phyloP scores from a whole-genome alignment of 2,113 vertebrate species.

The Crocuta crocuta region DNA sequence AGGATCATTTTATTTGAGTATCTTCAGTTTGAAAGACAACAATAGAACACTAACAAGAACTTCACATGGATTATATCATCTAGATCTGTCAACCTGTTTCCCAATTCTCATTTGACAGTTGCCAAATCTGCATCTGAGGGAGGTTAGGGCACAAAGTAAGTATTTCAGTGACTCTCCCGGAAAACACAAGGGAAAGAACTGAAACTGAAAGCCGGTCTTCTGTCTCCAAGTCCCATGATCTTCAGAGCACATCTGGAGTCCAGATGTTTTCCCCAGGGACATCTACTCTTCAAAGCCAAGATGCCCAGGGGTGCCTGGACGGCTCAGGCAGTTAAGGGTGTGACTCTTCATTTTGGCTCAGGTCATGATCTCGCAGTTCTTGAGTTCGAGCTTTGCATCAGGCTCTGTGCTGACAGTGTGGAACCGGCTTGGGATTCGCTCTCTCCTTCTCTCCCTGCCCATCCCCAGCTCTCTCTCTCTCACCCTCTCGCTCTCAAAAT shows the following conservation, averaged over 20 bases:
- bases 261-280: neutral
- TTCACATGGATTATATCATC: rapidly evolving
- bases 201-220: neutral
- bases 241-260: neutral
- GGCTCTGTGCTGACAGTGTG: too few relatives aligned
- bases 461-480: too few relatives aligned
- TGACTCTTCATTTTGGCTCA: too few relatives aligned
- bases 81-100: neutral
- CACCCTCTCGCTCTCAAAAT: too few relatives aligned
- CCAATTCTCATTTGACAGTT: neutral
- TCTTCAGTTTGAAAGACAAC: neutral
- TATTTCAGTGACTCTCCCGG: neutral
- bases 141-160: neutral
- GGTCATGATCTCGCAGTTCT: too few relatives aligned
- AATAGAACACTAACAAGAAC: neutral
- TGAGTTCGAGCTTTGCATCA: too few relatives aligned
- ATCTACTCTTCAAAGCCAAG: neutral
- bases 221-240: neutral
- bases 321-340: too few relatives aligned
- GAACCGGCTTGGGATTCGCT: too few relatives aligned
- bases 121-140: neutral
- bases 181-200: neutral
- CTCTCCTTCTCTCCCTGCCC: too few relatives aligned
- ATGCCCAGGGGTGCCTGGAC: too few relatives aligned
- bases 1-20: neutral